phyloP scores from a whole-genome alignment of 2,888 invertebrate species.

The Aphodius sticticus region DNA sequence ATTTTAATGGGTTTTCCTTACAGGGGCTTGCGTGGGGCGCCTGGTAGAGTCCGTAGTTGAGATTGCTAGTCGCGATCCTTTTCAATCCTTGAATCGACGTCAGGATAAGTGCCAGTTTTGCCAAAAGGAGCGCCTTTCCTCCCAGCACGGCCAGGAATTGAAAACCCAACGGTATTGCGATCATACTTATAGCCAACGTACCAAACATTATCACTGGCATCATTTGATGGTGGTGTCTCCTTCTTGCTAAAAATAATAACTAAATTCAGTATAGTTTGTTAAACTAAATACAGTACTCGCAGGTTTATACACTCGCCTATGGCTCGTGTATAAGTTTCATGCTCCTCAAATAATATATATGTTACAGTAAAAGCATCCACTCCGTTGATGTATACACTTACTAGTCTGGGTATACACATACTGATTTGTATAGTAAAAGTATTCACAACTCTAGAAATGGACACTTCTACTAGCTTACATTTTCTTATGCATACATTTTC shows the following conservation, averaged over 20 bases:
- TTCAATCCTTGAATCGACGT: constrained; percentile 83
- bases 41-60: constrained; percentile 80
- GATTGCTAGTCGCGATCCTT: constrained; percentile 76
- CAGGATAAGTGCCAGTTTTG: constrained; percentile 82
- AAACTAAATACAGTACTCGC: too few relatives aligned
- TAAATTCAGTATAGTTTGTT: neutral
- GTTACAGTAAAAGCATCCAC: too few relatives aligned
- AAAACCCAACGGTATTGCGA: constrained; percentile 83
- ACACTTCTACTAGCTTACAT: too few relatives aligned
- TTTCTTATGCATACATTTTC: too few relatives aligned
- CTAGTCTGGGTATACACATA: too few relatives aligned
- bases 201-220: constrained; percentile 83
- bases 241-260: constrained; percentile 58
- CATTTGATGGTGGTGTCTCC: constrained; percentile 72
- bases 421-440: too few relatives aligned
- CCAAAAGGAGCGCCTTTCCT: constrained; percentile 80
- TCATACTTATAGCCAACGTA: constrained; percentile 76
- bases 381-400: too few relatives aligned
- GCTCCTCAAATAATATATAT: too few relatives aligned
- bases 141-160: constrained; percentile 84
- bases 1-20: constrained; percentile 28
- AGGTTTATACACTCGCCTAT: too few relatives aligned
- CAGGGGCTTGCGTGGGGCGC: constrained; percentile 53
- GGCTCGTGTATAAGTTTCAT: too few relatives aligned
- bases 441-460: too few relatives aligned